Evolutionary conservation across 2,888 invertebrate species (phyloP), one percentile per base, ranked within the genome.

Genomic region (Pediacus dermestoides): DNA sequence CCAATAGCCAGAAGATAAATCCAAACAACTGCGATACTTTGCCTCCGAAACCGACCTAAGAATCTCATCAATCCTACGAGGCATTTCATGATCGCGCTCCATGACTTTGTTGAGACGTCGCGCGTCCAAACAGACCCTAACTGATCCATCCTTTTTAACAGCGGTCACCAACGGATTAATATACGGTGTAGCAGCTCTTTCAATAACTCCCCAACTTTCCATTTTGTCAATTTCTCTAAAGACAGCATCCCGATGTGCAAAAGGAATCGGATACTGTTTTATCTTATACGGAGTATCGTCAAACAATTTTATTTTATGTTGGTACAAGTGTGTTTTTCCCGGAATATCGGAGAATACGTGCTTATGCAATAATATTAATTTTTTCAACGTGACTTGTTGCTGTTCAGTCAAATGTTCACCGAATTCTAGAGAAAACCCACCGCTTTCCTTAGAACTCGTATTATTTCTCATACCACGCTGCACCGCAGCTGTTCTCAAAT

Each of bases 51-150:
- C 3, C 6, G 12, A 11, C 11, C n/a, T 15, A 4, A 39, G 8
- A 12, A 36, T 36, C 3, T 39, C 36, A 2, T 39, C 35, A 1
- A 30, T 14, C 2, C 9, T 14, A n/a, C 9, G 30, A 10, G 45
- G 49, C 8, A 44, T 37, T 27, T 60, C 57, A 1, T 48, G 36
- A 28, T 60, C 58, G 0, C 44, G 42, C 26, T 51, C 48, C 3
- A 61, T 58, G 12, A 48, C 22, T 13, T 39, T 37, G 39, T 61
- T 60, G 1, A 60, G 16, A 28, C 43, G 51, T 10, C 60, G 25
- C 0, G 57, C 57, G 31, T 60, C 59, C 6, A 58, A 32, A 33
- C 58, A 56, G 4, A 59, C 41, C 9, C 60, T 42, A 2, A 60
- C 32, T 4, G 40, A 36, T 0, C 49, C 51, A 30, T 58, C 53